Conservation (phyloP, 2,797 vertebrate species). For the Furcifer pardalis region DNA sequence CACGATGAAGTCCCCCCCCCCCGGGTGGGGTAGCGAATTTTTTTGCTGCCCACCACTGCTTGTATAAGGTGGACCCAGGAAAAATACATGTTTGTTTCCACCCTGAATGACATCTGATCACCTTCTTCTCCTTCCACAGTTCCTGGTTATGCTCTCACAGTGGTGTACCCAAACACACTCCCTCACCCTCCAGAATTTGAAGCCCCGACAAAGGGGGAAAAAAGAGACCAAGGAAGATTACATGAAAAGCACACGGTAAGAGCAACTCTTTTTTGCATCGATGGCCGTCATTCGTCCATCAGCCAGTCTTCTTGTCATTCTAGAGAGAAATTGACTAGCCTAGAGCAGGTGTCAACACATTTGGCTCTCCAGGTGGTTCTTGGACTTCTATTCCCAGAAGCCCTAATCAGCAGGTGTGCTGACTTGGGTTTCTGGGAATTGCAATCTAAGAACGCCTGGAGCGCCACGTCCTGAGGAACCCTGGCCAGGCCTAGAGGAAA, state of each 20-base stretch:
- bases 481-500: neutral
- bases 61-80: no score
- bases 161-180: constrained; percentile 99
- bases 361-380: no score
- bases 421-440: neutral
- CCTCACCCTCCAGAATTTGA: constrained; percentile 97
- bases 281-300: no score
- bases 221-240: constrained; percentile 98
- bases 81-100: no score
- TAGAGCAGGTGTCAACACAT: no score
- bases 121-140: constrained; percentile 74
- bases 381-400: no score
- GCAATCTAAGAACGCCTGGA: neutral
- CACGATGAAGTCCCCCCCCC: no score
- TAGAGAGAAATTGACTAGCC: neutral
- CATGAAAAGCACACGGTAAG: constrained; percentile 95
- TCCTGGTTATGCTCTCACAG: constrained; percentile 92
- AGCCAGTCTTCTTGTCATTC: neutral
- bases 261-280: neutral
- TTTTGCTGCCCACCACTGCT: no score
- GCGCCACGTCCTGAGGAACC: neutral
- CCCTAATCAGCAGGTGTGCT: no score
- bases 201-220: constrained; percentile 94
- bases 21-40: no score
- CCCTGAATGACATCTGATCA: no score